Evolutionary conservation across 1,140 invertebrate species (phyloP), one percentile per base, ranked within the genome.

Genomic region (Lucilia cuprina): DNA sequence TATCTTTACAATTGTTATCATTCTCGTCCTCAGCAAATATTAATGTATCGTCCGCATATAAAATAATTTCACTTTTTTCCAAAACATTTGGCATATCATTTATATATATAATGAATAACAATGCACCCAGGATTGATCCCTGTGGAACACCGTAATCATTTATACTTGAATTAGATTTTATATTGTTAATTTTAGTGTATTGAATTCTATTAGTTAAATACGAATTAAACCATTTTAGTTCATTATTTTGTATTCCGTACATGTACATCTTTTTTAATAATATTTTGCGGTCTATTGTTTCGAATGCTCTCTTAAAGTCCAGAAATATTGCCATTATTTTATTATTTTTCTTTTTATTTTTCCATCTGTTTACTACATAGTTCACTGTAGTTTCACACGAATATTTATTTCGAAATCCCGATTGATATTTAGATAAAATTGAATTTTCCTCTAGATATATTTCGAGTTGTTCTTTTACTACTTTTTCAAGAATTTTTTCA

Each of bases 401-500:
- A 60, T 17, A 17, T 60, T n/a, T n/a, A 17, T 60, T 49, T 35
- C 47, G 14, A 82, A 10, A 50, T n/a, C 21, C 30, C 13, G 30
- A 78, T n/a, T 34, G 41, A n/a, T 78, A 41, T 12, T n/a, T 78
- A 9, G 41, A 19, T 21, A 82, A 12, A 7, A 41, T 10, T 41
- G 41, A 41, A 7, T 41, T 41, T 7, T 41, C 10, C 10, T 41
- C 10, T 8, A 41, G 5, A 34, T 82, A 82, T 55, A 49, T 50
- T 65, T 30, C 30, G 2, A 83, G n/a, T 41, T 83, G 82, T 9
- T 83, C 7, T 83, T 83, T 83, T 14, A 83, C 82, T 9, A 83
- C 55, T 17, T 17, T 83, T 65, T 83, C 82, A 5, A 83, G n/a
- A 14, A 83, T 25, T 60, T 83, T 83, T 35, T 83, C 82, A 65